Evolutionary conservation across 2,797 vertebrate genomes (phyloP).

Genomic region (Danio kyathit): DNA sequence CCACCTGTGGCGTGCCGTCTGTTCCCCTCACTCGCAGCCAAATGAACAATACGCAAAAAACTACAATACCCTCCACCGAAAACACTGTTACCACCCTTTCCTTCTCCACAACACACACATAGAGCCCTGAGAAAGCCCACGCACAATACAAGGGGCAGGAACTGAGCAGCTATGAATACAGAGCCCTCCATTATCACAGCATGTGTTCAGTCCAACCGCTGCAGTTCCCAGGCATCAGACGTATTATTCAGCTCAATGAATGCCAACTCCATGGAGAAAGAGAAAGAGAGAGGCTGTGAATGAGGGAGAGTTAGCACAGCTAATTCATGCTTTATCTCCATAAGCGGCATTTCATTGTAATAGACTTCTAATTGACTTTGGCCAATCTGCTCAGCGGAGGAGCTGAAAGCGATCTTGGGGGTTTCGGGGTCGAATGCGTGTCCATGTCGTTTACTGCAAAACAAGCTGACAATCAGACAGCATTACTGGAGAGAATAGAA

Average conservation of each 20-base stretch:
- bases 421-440: slow-evolving; percentile 6
- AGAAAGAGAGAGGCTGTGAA: slow-evolving; percentile 38
- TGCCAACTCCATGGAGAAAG: slow-evolving; percentile 43
- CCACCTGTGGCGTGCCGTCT: slow-evolving; percentile 78
- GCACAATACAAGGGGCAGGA: slow-evolving; percentile 48
- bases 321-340: slow-evolving; percentile 57
- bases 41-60: slow-evolving; percentile 73
- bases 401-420: slow-evolving; percentile 1
- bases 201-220: slow-evolving; percentile 58
- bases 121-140: slow-evolving; percentile 42
- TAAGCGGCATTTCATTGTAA: slow-evolving; percentile 56
- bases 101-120: slow-evolving; percentile 52
- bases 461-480: background rate
- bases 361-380: slow-evolving; percentile 62
- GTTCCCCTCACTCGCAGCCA: slow-evolving; percentile 80
- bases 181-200: slow-evolving; percentile 80
- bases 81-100: slow-evolving; percentile 68
- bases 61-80: background rate
- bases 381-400: slow-evolving; percentile 37
- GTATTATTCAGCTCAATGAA: slow-evolving; percentile 45
- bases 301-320: slow-evolving; percentile 44
- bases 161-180: slow-evolving; percentile 82
- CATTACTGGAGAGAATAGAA: slow-evolving; percentile 6
- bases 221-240: slow-evolving; percentile 50
- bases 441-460: background rate